phyloP scores from a whole-genome alignment of 2,113 vertebrate species.

The Chionomys nivalis region DNA sequence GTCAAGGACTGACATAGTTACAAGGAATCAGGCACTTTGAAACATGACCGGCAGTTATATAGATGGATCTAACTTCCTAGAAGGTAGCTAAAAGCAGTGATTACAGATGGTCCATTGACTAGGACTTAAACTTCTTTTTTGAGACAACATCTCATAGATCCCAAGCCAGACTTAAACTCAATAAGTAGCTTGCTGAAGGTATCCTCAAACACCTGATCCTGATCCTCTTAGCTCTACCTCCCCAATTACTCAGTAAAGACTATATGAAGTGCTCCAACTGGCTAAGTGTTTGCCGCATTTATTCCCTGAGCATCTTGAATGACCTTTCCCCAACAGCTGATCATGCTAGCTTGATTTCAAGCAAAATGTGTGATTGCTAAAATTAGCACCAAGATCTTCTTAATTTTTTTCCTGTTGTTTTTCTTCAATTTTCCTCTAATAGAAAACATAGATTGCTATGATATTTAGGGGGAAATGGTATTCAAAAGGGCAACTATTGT shows the following conservation, averaged over 20 bases:
- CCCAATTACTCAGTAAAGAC: background rate
- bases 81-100: conserved; percentile 48
- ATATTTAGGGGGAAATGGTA: background rate
- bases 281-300: background rate
- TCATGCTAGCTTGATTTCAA: conserved; percentile 10
- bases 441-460: background rate
- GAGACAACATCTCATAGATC: background rate
- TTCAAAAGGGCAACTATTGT: conserved; percentile 45
- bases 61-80: conserved; percentile 42
- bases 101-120: conserved; percentile 15
- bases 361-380: conserved; percentile 33
- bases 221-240: background rate
- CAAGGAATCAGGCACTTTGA: background rate
- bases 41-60: background rate
- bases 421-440: background rate
- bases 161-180: background rate
- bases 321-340: conserved; percentile 57
- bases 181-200: background rate
- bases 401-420: conserved; percentile 5
- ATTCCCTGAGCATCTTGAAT: conserved; percentile 53
- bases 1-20: background rate
- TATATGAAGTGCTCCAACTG: background rate
- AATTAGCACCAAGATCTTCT: conserved; percentile 46
- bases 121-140: conserved; percentile 17
- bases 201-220: background rate